Evolutionary conservation across 2,113 vertebrate species (phyloP).

Genomic region (Corythoichthys haematopterus): DNA sequence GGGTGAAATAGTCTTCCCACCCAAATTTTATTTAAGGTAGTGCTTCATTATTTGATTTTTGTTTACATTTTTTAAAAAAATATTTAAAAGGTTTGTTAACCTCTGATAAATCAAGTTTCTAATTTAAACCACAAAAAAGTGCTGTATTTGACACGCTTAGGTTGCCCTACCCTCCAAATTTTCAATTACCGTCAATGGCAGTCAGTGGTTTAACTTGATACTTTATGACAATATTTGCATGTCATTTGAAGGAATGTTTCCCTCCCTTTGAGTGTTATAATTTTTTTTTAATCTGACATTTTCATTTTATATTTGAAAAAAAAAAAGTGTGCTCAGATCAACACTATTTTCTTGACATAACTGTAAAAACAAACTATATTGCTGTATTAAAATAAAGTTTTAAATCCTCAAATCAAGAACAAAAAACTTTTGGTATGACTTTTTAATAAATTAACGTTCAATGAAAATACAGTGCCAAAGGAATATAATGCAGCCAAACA

Average conservation of each 20-base stretch:
- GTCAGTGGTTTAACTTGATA: not conserved
- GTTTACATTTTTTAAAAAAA: no score
- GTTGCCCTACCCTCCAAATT: no score
- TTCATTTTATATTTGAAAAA: constrained; percentile 55
- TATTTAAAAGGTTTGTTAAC: no score
- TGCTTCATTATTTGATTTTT: no score
- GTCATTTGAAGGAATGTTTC: not conserved
- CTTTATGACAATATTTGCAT: not conserved
- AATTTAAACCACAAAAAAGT: no score
- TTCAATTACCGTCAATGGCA: no score
- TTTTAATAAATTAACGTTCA: constrained; percentile 99
- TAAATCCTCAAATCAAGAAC: not conserved
- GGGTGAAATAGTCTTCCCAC: no score
- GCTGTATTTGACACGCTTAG: no score
- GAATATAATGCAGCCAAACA: constrained; percentile 96
- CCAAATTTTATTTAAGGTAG: no score
- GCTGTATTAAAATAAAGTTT: constrained; percentile 51
- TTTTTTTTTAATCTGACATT: constrained; percentile 23
- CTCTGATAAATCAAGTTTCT: no score
- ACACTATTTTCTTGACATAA: constrained; percentile 65
- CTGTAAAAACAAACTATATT: constrained; percentile 50
- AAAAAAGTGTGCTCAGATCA: constrained; percentile 46
- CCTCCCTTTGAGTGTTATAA: not conserved
- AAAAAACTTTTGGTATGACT: constrained; percentile 63
- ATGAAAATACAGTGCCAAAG: constrained; percentile 98